phyloP scores from a whole-genome alignment of 2,888 invertebrate genomes.

The Galeopsomyia nigrocyanea region DNA sequence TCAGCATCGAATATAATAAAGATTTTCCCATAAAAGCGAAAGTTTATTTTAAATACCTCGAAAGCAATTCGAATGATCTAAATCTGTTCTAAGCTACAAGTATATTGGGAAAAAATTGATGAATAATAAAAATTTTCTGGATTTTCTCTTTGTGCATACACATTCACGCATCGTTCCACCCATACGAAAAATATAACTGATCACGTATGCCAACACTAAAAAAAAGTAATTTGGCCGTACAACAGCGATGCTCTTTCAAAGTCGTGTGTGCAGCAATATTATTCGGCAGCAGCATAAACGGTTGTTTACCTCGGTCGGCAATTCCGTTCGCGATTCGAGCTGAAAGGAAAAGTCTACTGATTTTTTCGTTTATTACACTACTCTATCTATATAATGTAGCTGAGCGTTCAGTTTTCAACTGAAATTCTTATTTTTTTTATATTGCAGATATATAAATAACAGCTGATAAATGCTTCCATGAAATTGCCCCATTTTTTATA shows the following conservation, averaged over 20 bases:
- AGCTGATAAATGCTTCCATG: no score
- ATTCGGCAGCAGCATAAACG: constrained; percentile 48
- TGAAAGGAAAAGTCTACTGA: constrained; percentile 49
- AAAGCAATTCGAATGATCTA: no score
- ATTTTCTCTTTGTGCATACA: constrained; percentile 30
- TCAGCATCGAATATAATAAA: no score
- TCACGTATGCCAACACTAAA: constrained; percentile 43
- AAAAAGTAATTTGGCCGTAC: constrained; percentile 47
- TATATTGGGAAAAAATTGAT: not conserved
- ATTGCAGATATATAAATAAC: no score
- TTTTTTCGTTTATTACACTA: constrained; percentile 42
- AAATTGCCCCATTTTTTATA: no score
- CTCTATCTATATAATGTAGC: no score
- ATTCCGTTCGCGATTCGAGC: constrained; percentile 50
- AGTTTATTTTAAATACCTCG: no score
- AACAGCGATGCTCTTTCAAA: constrained; percentile 49
- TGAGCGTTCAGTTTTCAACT: no score
- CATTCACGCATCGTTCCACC: constrained; percentile 24
- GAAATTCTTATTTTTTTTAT: not conserved
- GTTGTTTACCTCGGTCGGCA: constrained; percentile 48
- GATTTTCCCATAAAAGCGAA: no score
- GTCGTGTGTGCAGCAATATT: constrained; percentile 47
- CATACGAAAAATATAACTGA: constrained; percentile 31
- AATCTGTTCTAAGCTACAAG: no score
- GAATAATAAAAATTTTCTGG: not conserved